These are phyloP conservation scores for Lepeophtheirus salmonis DNA, from an alignment of 1,140 invertebrate species.

Conservation along the genomic window DNA sequence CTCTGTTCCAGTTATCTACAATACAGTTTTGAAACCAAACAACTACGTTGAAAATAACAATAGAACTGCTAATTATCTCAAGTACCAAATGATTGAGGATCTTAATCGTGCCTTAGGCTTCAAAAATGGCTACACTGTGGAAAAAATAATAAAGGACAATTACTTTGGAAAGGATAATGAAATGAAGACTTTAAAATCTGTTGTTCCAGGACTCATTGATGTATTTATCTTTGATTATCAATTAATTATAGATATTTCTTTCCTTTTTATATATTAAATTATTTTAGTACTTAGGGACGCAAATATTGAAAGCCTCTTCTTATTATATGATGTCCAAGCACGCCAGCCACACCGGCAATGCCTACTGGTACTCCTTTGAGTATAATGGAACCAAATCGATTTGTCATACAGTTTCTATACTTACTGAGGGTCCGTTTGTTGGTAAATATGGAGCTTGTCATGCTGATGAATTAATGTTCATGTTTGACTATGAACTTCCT, in stretches of 20 bases:
- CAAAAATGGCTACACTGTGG: not conserved
- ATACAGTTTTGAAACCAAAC: not conserved
- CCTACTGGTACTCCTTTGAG: not conserved
- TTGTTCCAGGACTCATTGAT: too few species aligned
- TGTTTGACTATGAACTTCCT: slow-evolving; percentile 7
- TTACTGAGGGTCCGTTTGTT: not conserved
- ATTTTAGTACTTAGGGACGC: not conserved
- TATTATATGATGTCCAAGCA: not conserved
- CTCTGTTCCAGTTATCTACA: not conserved
- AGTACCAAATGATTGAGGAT: not conserved
- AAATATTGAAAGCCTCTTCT: not conserved
- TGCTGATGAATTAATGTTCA: not conserved
- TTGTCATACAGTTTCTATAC: not conserved
- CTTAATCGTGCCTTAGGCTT: not conserved
- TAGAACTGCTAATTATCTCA: not conserved
- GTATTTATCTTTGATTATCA: too few species aligned
- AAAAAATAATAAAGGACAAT: not conserved
- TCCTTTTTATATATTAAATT: too few species aligned
- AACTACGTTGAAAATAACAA: not conserved
- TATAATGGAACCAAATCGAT: not conserved
- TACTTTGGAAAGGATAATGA: slow-evolving; percentile 3
- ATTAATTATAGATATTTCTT: too few species aligned
- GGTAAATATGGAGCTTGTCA: not conserved
- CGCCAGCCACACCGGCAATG: not conserved
- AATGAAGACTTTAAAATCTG: not conserved